Percentiles rank a stretch among this genome's conserved stretches.
These are phyloP conservation scores for Scolopax mira DNA, from an alignment of 2,113 vertebrate species.

Conservation along the genomic window DNA sequence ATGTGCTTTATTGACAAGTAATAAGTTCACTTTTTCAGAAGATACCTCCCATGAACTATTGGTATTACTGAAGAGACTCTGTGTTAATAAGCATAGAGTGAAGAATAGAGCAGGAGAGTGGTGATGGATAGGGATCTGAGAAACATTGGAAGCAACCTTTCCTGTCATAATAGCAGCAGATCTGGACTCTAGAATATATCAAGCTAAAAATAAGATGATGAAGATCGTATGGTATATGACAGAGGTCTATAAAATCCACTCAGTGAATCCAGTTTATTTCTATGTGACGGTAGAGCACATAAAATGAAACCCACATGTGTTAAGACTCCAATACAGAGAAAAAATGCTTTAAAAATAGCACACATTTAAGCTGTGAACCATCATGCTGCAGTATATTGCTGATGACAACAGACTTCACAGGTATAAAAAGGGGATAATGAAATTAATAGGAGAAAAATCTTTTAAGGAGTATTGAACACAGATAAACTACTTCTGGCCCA, in stretches of 20 bases:
- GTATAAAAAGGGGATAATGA: neutral
- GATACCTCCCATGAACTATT: neutral
- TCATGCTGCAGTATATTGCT: neutral
- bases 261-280: neutral
- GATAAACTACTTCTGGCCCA: neutral
- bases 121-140: neutral
- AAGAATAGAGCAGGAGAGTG: neutral
- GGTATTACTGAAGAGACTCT: neutral
- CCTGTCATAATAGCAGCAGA: neutral
- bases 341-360: neutral
- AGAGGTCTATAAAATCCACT: neutral
- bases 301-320: neutral
- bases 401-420: neutral
- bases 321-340: neutral
- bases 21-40: neutral
- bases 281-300: neutral
- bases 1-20: neutral
- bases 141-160: neutral
- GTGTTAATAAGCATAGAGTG: neutral
- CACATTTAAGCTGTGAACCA: fast-evolving
- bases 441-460: neutral
- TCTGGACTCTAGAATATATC: neutral
- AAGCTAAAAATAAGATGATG: neutral
- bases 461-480: neutral
- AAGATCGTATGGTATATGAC: neutral